Base-by-base conservation (phyloP, 2,113 vertebrate genomes). In the Notothenia coriiceps region DNA sequence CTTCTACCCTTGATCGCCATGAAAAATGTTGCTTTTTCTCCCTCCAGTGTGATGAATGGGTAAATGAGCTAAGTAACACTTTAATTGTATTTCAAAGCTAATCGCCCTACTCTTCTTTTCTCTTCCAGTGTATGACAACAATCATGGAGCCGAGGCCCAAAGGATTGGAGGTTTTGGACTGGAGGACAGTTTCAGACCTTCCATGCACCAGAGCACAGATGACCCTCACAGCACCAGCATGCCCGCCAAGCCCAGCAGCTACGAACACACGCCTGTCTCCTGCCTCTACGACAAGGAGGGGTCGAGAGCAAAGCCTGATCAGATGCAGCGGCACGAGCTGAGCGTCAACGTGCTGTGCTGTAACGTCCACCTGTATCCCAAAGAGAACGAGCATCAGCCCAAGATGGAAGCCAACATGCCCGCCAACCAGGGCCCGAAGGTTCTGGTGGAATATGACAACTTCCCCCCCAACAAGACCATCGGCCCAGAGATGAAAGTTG, bases 381-480 rank as follows among this genome's bases (percentile, higher is more conserved):
- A 69, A 9, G 81, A 80, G 54, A 47, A 14, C 1, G 70, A 81
- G 59, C 84, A 83, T 4, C 80, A 75, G 2, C 57, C 50, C 25
- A 91, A 85, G 10, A 66, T 74, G 1, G 78, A 87, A 0, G 65
- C 52, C 78, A 73, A 49, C 25, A 10, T 51, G 5, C 25, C 49
- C 1, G 68, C 18, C 0, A 35, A 61, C 85, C 84, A 77, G 47
- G 77, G 29, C 6, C 69, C 61, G 6, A 90, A 80, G 1, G 78
- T 93, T 49, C 76, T 95, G 20, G 87, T 95, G 80, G 93, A 94
- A 29, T 95, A 95, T 1, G 95, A 96, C 70, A 93, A 95, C 15
- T 96, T 94, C 82, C 95, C 96, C 10, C 94, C 95, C 0, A 95
- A 95, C 84, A 96, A 93, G 85, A 96, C 95, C 59, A 95, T 96